Evolutionary conservation across 1,140 invertebrate genomes (phyloP), one percentile per base, ranked within the genome.

Genomic region (Homarus americanus): DNA sequence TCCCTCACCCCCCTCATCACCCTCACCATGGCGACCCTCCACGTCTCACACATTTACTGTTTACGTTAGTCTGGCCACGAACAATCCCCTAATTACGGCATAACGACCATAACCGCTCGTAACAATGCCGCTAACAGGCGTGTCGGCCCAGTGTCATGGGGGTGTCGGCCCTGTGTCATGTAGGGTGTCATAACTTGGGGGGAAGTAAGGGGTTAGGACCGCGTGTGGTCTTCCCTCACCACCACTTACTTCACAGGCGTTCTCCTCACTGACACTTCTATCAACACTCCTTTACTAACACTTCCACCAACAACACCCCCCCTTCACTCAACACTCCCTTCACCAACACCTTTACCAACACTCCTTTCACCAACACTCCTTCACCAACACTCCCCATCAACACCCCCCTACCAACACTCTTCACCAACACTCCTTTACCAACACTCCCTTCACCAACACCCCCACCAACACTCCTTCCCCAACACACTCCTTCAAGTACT

Each of bases 121-220:
- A 41, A 87, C 85, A 87, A 87, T 87, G 85, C 20, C 36, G 53
- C 32, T 87, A 87, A 87, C 85, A 87, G 85, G 85, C 85, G 85
- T 79, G 85, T 32, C 85, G 76, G 44, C 73, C 73, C 44, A 20
- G 34, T 66, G 73, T 79, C 75, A 63, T 58, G 75, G 75, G 40
- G n/a, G 41, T 32, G 41, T 53, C 41, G 28, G 41, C 20, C 3
- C 41, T 53, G 41, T 49, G 41, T 49, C n/a, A 20, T 10, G 9
- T 53, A 0, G 58, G 28, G 80, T 36, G 82, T 40, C 36, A 34
- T 40, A 84, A 66, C 17, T n/a, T 2, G n/a, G 69, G 66, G 20
- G 53, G 53, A 28, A 32, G 82, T 24, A 34, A 40, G n/a, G 40
- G 82, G 44, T 9, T 12, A 40, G 66, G 66, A 28, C 15, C 9